Conservation (phyloP, 2,113 vertebrate species). For the Odontesthes bonariensis region DNA sequence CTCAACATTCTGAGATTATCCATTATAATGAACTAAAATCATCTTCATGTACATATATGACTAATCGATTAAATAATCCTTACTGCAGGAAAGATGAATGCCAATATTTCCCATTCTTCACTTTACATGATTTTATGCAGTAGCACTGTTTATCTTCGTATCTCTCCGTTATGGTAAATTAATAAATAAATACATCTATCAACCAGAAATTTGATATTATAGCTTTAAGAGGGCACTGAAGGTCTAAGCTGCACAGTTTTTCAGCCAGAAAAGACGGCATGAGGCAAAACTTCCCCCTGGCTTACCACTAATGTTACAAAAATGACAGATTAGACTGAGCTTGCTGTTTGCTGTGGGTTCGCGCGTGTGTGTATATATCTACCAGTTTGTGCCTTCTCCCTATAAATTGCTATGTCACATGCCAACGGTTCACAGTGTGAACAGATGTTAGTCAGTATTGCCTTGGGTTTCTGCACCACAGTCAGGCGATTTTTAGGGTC, state of each 20-base stretch:
- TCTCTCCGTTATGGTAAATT: constrained; percentile 3
- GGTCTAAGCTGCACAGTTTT: constrained; percentile 41
- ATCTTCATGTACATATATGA: too few relatives aligned
- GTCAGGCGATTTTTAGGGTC: constrained; percentile 73
- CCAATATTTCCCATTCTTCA: not conserved
- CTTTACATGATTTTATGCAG: not conserved
- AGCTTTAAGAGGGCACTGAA: constrained; percentile 21
- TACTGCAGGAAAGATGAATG: too few relatives aligned
- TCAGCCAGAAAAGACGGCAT: constrained; percentile 59
- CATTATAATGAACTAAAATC: too few relatives aligned
- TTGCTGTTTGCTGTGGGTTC: constrained; percentile 35
- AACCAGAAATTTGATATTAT: constrained; percentile 21
- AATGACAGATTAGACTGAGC: constrained; percentile 69
- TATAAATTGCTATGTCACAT: constrained; percentile 62
- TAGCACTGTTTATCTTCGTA: not conserved
- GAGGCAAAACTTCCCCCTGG: constrained; percentile 64
- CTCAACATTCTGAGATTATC: too few relatives aligned
- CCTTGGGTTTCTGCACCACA: constrained; percentile 66
- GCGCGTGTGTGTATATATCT: constrained; percentile 38
- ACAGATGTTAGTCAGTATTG: constrained; percentile 82
- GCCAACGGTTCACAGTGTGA: constrained; percentile 81
- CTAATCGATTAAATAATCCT: too few relatives aligned
- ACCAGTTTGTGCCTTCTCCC: constrained; percentile 33
- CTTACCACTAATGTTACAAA: constrained; percentile 73
- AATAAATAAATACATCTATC: constrained; percentile 3